Conservation (phyloP, 2,113 vertebrate species). For the Lutjanus erythropterus region DNA sequence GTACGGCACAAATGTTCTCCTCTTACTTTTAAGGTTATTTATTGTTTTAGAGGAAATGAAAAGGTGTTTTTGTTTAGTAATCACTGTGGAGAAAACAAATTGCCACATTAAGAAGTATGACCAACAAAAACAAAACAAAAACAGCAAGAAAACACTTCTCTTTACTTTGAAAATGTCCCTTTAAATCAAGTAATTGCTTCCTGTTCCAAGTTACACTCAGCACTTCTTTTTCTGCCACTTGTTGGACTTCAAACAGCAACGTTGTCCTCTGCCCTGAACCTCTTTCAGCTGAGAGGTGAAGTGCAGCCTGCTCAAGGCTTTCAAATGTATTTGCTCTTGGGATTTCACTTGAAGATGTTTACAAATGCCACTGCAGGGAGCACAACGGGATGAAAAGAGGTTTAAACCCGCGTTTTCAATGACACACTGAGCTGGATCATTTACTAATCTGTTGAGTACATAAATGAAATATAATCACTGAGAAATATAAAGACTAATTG, state of each 20-base stretch:
- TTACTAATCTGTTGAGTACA: constrained; percentile 66
- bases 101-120: background rate
- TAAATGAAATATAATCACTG: constrained; percentile 16
- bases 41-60: background rate
- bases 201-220: constrained; percentile 53
- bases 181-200: constrained; percentile 64
- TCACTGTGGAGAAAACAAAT: background rate
- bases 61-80: background rate
- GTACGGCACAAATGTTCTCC: background rate
- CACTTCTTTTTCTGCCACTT: constrained; percentile 68
- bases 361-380: constrained; percentile 75
- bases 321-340: constrained; percentile 75
- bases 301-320: constrained; percentile 56
- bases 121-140: background rate
- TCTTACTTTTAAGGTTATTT: background rate
- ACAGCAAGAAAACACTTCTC: background rate
- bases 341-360: constrained; percentile 81
- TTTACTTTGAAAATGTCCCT: constrained; percentile 39
- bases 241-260: constrained; percentile 66
- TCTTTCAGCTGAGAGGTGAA: constrained; percentile 59
- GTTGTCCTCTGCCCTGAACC: constrained; percentile 53
- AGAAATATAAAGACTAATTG: background rate
- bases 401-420: constrained; percentile 49
- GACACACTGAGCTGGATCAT: constrained; percentile 57
- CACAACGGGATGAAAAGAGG: constrained; percentile 63